A percentile compares a stretch with the other conserved stretches of the same genome.
phyloP scores from a whole-genome alignment of 2,888 invertebrate species.

The Adela reaumurella region DNA sequence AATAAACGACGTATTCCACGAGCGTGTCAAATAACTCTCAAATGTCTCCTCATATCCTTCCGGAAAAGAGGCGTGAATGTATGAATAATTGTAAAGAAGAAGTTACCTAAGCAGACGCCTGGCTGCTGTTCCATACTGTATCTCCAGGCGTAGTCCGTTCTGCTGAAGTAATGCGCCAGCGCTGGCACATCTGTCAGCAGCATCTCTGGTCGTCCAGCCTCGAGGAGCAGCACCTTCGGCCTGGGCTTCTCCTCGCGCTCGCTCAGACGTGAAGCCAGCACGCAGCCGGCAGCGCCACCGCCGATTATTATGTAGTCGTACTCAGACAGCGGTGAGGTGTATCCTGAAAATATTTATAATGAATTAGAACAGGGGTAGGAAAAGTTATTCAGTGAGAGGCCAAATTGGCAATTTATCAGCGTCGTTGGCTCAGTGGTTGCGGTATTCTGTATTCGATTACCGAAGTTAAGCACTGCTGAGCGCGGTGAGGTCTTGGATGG shows the following conservation, averaged over 20 bases:
- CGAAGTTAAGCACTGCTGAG: too few relatives aligned
- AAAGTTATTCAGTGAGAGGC: too few relatives aligned
- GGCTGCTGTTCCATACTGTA: conserved; percentile 60
- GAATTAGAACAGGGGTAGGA: too few relatives aligned
- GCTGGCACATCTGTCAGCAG: conserved; percentile 57
- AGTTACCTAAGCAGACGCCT: conserved; percentile 49
- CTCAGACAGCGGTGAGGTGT: conserved; percentile 28
- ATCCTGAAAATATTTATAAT: conserved; percentile 18
- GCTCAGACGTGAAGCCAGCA: conserved; percentile 65
- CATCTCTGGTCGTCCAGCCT: conserved; percentile 53
- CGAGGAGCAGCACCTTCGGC: conserved; percentile 60
- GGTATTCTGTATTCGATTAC: too few relatives aligned
- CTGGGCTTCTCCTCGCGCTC: conserved; percentile 51
- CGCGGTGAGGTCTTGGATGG: too few relatives aligned
- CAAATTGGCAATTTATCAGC: too few relatives aligned
- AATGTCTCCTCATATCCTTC: too few relatives aligned
- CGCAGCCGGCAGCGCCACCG: conserved; percentile 68
- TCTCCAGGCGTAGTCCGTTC: conserved; percentile 61
- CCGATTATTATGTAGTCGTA: conserved; percentile 69
- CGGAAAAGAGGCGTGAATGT: too few relatives aligned
- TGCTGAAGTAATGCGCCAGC: conserved; percentile 52
- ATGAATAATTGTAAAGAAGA: background rate
- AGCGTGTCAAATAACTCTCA: too few relatives aligned
- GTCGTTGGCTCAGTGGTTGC: too few relatives aligned
- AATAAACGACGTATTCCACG: too few relatives aligned